Evolutionary conservation across 2,113 vertebrate genomes (phyloP).

Genomic region (Brienomyrus brachyistius): DNA sequence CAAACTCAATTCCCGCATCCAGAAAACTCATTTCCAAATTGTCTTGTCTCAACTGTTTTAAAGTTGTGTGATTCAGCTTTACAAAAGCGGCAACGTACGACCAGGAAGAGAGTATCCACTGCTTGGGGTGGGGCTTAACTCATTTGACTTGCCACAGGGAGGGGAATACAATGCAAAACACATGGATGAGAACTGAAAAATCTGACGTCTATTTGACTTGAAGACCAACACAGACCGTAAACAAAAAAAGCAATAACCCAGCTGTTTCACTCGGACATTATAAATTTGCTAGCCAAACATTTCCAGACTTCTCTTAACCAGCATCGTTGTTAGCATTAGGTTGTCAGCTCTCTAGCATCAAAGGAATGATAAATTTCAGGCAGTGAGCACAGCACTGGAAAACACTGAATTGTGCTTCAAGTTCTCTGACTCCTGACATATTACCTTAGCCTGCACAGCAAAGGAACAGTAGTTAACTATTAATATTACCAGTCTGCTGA

Average conservation of each 20-base stretch:
- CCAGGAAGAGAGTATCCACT: not conserved
- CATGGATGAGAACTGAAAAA: not conserved
- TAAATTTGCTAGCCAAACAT: not conserved
- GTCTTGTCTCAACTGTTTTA: not conserved
- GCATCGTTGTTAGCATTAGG: not conserved
- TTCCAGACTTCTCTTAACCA: not conserved
- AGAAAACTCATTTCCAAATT: not conserved
- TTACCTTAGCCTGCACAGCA: not conserved
- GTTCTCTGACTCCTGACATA: not conserved
- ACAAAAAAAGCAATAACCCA: not conserved
- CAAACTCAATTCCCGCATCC: not conserved
- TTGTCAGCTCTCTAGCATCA: not conserved
- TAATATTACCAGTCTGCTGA: not conserved
- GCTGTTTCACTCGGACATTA: not conserved
- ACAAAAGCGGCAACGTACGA: not conserved
- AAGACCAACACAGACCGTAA: not conserved
- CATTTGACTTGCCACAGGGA: not conserved
- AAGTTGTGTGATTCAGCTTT: not conserved
- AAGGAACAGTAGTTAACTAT: not conserved
- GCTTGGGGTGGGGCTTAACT: not conserved
- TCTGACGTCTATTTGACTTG: not conserved
- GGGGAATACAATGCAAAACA: slow-evolving; percentile 1
- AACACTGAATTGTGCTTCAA: not conserved
- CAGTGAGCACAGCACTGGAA: not conserved
- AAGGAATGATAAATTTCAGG: not conserved